Conservation (phyloP, 2,797 vertebrate genomes). For the Thamnophis elegans region DNA sequence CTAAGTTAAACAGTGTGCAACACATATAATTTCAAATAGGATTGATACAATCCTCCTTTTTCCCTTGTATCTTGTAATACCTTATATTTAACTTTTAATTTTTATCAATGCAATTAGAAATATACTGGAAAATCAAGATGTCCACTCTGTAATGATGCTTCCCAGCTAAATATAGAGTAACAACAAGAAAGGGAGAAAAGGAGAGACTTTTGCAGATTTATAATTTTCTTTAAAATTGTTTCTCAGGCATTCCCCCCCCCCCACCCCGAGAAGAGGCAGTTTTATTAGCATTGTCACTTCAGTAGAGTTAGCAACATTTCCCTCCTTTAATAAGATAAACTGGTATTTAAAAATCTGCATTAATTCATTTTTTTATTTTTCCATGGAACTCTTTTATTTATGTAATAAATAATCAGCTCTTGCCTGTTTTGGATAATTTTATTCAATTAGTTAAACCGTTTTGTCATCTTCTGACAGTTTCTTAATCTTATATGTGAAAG, state of each 20-base stretch:
- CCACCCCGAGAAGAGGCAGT: conserved; percentile 1
- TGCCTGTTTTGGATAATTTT: neutral
- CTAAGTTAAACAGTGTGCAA: neutral
- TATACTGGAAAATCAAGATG: neutral
- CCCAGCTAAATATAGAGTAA: neutral
- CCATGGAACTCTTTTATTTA: neutral
- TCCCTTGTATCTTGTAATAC: neutral
- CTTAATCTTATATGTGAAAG: neutral
- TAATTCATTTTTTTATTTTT: neutral
- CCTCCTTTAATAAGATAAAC: neutral
- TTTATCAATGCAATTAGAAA: neutral
- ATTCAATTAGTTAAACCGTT: neutral
- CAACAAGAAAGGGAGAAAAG: neutral
- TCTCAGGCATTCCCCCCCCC: neutral
- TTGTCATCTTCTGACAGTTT: neutral
- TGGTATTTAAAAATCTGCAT: neutral
- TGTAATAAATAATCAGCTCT: neutral
- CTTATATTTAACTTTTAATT: neutral
- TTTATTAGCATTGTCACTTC: neutral
- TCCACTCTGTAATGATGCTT: conserved; percentile 13
- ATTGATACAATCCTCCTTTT: neutral
- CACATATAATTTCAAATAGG: neutral
- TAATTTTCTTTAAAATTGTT: neutral
- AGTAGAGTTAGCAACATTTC: neutral
- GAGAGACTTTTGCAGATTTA: neutral